These are phyloP conservation scores for Tragelaphus buxtoni DNA, from an alignment of 2,113 vertebrate species.

Conservation along the genomic window DNA sequence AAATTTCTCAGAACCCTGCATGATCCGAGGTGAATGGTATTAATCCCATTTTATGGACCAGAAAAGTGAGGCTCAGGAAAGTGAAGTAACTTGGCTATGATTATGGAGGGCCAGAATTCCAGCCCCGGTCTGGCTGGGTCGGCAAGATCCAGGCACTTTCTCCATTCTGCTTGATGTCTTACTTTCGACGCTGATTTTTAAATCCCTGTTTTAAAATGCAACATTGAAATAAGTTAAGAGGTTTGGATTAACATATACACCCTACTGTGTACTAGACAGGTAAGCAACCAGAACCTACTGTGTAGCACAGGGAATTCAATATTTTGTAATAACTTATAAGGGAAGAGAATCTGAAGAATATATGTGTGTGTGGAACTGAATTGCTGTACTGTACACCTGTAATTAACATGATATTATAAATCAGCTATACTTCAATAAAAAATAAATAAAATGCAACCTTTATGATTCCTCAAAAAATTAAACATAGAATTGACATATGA, in stretches of 20 bases:
- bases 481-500: neutral
- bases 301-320: neutral
- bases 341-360: neutral
- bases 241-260: neutral
- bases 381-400: neutral
- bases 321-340: neutral
- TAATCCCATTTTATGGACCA: neutral
- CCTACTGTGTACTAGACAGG: neutral
- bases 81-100: neutral
- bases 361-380: neutral
- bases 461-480: neutral
- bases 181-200: neutral
- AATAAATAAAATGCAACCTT: neutral
- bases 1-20: neutral
- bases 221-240: neutral
- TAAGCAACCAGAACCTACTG: neutral
- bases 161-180: neutral
- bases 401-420: neutral
- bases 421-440: neutral
- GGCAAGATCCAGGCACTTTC: neutral
- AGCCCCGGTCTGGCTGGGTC: accelerated
- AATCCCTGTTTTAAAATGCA: neutral
- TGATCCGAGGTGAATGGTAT: accelerated
- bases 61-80: neutral
- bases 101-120: neutral